Base-by-base conservation (phyloP, 2,797 vertebrate species). In the Enteromius afrohamiltoni region DNA sequence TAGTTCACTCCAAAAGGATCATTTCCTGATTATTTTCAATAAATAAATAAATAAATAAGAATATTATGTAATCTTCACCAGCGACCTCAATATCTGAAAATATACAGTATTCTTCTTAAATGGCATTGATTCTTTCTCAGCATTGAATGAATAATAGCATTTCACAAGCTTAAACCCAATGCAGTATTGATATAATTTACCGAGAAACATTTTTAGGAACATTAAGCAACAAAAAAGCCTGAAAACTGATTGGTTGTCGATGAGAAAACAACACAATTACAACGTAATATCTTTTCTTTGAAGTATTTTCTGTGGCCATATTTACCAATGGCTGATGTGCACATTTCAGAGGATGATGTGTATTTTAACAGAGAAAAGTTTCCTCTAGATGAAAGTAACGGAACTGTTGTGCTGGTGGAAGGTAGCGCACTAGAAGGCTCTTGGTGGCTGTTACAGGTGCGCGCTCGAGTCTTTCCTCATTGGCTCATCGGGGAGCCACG, bases 401-500 rank as follows among this genome's bases (percentile, higher is more conserved):
- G 6, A 40, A 23, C 21, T 40, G 6, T 40, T n/a, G 68, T 17
- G 68, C 42, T 13, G 17, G 53, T 79, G 69, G 70, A 77, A 31
- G 17, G 53, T 47, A 26, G 62, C 62, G 51, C 62, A 29, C 26
- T 31, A 11, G 40, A 68, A 34, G 42, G 82, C 23, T 79, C 62
- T 77, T 8, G 37, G 77, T 60, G 79, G 85, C 69, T 82, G 16
- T 70, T 69, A 71, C 79, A 82, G 76, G 87, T 84, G 85, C 80
- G 84, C 58, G 69, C 79, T 82, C 5, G 67, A 62, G 75, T 76
- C 70, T 53, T 79, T 60, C 51, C 83, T 68, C 51, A 90, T 89
- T 91, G 90, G 89, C 80, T 87, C 76, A 10, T 76, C 16, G 26
- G 64, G 70, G 87, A 85, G 73, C 60, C 69, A 55, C 71, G 82